Conservation (phyloP, 2,797 vertebrate genomes). For the Saguinus oedipus region DNA sequence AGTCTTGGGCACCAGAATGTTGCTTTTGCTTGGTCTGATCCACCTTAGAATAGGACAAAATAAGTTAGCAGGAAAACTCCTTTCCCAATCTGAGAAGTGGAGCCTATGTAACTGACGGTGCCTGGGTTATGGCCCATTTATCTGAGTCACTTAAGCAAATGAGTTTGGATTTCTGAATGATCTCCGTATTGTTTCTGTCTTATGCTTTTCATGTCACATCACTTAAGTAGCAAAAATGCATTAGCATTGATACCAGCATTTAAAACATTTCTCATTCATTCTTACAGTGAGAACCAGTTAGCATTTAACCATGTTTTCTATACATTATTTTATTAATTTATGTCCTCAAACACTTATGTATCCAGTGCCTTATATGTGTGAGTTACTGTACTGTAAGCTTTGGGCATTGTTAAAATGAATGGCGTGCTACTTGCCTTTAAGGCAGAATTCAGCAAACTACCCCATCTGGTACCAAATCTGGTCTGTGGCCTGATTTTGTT, state of each 20-base stretch:
- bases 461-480: not conserved
- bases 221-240: not conserved
- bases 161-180: constrained; percentile 2
- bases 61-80: not conserved
- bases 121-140: not conserved
- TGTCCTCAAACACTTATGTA: not conserved
- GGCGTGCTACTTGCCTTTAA: not conserved
- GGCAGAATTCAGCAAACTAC: not conserved
- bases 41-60: not conserved
- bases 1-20: constrained; percentile 61
- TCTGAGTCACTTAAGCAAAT: constrained; percentile 19
- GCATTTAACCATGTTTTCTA: not conserved
- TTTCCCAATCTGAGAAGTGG: not conserved
- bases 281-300: not conserved
- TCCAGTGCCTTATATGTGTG: not conserved
- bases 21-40: not conserved
- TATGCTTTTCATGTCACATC: not conserved
- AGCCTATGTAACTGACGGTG: not conserved
- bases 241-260: not conserved
- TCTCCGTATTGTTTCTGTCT: not conserved
- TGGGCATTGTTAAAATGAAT: not conserved
- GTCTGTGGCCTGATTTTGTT: not conserved
- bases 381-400: not conserved
- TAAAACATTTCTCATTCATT: not conserved
- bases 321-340: constrained; percentile 41